phyloP scores from a whole-genome alignment of 1,140 invertebrate species.

The Eubasilissa regina region DNA sequence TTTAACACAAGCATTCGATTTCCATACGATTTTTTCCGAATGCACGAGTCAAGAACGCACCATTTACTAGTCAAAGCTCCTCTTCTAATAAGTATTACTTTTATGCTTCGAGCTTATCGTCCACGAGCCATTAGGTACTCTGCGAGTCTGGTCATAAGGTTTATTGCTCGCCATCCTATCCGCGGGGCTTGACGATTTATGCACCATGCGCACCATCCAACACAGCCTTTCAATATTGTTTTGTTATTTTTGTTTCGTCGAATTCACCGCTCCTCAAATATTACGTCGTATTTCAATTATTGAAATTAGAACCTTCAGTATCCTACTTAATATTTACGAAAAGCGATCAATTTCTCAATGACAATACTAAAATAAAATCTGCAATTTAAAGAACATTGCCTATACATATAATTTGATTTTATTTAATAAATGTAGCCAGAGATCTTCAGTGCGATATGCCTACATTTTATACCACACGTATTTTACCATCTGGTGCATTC shows the following conservation, averaged over 20 bases:
- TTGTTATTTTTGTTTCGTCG: background rate
- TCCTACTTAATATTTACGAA: too few species aligned
- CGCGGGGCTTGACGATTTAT: constrained; percentile 25
- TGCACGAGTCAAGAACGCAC: background rate
- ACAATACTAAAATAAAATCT: too few species aligned
- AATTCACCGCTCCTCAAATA: background rate
- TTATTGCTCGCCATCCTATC: constrained; percentile 17
- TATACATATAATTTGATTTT: too few species aligned
- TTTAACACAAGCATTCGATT: background rate
- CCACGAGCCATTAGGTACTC: background rate
- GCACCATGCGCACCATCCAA: background rate
- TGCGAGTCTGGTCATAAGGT: background rate
- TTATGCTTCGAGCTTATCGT: background rate
- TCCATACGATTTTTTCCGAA: background rate
- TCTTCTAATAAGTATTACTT: background rate
- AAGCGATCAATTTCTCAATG: too few species aligned
- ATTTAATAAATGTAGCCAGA: too few species aligned
- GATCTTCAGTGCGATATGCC: background rate
- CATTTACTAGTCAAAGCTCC: background rate
- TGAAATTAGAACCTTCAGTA: too few species aligned
- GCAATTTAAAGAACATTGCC: too few species aligned
- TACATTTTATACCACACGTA: background rate
- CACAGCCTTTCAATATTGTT: background rate
- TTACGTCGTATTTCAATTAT: too few species aligned
- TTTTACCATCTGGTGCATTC: constrained; percentile 17